Evolutionary conservation across 2,113 vertebrate species (phyloP).

Genomic region (Phrynosoma platyrhinos): DNA sequence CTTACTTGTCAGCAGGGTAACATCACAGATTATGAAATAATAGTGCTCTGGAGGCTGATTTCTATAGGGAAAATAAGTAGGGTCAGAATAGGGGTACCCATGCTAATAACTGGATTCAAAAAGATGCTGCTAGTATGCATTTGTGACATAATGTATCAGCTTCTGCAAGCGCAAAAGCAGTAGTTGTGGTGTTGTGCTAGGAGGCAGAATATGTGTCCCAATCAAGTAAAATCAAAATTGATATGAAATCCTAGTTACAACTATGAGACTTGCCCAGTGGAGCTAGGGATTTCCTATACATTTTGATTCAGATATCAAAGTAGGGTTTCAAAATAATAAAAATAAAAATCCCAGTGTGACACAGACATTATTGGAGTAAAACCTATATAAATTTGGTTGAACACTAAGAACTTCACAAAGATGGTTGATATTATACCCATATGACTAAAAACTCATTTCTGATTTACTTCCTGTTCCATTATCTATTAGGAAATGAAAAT

Average conservation of each 20-base stretch:
- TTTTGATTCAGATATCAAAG: not conserved
- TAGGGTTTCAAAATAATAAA: not conserved
- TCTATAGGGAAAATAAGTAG: not conserved
- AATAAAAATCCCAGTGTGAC: not conserved
- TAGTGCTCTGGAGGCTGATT: not conserved
- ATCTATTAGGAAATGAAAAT: not conserved
- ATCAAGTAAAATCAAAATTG: not conserved
- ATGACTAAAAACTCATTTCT: not conserved
- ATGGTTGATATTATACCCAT: not conserved
- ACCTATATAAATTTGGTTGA: not conserved
- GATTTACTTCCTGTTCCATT: not conserved
- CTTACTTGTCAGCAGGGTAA: not conserved
- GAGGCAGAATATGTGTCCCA: not conserved
- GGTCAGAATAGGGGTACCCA: not conserved
- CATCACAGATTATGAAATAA: not conserved
- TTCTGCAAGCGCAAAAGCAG: not conserved
- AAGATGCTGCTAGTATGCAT: not conserved
- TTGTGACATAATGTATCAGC: not conserved
- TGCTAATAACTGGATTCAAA: not conserved
- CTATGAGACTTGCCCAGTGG: not conserved
- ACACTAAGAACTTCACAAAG: not conserved
- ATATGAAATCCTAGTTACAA: not conserved
- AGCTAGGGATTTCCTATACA: not conserved
- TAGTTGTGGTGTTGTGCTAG: not conserved
- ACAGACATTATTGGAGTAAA: not conserved